Conservation (phyloP, 2,888 invertebrate genomes). For the Leptarthrus brevirostris region DNA sequence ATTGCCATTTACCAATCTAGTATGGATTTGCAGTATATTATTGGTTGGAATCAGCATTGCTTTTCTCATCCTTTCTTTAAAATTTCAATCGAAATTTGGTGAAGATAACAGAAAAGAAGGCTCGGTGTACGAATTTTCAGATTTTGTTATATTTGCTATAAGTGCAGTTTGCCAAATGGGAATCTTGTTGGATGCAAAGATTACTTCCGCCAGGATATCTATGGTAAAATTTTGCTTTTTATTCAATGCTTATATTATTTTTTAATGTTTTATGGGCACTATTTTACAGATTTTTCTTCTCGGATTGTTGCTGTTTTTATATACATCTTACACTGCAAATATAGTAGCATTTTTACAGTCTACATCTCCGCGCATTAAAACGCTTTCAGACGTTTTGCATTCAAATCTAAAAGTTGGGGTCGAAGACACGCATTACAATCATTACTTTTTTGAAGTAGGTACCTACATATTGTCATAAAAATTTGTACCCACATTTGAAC, state of each 20-base stretch:
- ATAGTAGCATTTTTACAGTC: slow-evolving; percentile 75
- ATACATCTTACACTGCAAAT: slow-evolving; percentile 77
- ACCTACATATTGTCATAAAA: too few species aligned
- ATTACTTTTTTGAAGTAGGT: slow-evolving; percentile 70
- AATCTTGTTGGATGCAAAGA: slow-evolving; percentile 68
- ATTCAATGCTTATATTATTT: slow-evolving; percentile 8
- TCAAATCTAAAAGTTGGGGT: slow-evolving; percentile 74
- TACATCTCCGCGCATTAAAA: slow-evolving; percentile 73
- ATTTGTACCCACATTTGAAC: too few species aligned
- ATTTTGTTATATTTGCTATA: slow-evolving; percentile 70
- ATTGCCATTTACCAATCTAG: slow-evolving; percentile 7
- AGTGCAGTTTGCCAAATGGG: slow-evolving; percentile 74
- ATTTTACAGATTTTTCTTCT: slow-evolving; percentile 70
- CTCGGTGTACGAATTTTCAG: too few species aligned
- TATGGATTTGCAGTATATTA: not conserved
- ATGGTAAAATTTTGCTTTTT: slow-evolving; percentile 32
- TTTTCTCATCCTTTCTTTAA: not conserved
- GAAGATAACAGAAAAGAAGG: too few species aligned
- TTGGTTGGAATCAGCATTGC: not conserved
- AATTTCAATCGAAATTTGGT: not conserved
- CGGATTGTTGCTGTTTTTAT: slow-evolving; percentile 71
- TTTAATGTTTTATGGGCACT: not conserved
- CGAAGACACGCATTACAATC: slow-evolving; percentile 74
- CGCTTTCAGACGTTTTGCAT: slow-evolving; percentile 70
- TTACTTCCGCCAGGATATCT: slow-evolving; percentile 60